Base-by-base conservation (phyloP, 2,888 invertebrate species). In the Steinernema hermaphroditum region DNA sequence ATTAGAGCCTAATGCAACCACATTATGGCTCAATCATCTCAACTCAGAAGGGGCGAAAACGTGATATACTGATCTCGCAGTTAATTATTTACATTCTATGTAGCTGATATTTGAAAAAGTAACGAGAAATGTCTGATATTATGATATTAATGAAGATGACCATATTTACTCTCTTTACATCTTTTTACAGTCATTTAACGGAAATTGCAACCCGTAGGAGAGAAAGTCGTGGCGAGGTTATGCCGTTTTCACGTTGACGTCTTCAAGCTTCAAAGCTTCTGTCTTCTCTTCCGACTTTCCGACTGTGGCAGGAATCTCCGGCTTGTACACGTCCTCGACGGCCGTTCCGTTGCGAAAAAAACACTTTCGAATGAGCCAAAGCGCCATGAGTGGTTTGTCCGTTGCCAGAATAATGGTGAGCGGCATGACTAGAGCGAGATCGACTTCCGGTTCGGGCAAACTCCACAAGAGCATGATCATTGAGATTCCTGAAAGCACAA, bases 341-440 rank as follows among this genome's bases (percentile, higher is more conserved):
- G 16, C 62, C 8, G 62, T 16, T 32, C 62, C 62, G 16, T 62
- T 62, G 8, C 62, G 62, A 16, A 29, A 62, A 32, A 24, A 62
- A 32, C 62, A 62, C 34, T 68, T 68, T 6, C 49, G 43, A 9
- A 70, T 24, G 37, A 73, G 34, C 71, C 46, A 77, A 6, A 78
- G 72, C 8, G 76, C 19, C 24, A 78, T 34, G 46, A 78, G 34
- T 1, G 78, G 78, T 27, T 77, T 76, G 72, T 79, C 77, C 14
- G 80, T 80, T 32, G 76, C 69, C 29, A 80, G 54, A 9, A 77
- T 54, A 41, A 78, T 70, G 19, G 74, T 72, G 44, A 78, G 43
- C 24, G 78, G 77, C 71, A 80, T 71, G 22, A 75, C 76, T 43
- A 80, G 46, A 2, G 80, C 72, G 46, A 80, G 72, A 70, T 80